Evolutionary conservation across 2,113 vertebrate species (phyloP).

Genomic region (Enhydra lutris): DNA sequence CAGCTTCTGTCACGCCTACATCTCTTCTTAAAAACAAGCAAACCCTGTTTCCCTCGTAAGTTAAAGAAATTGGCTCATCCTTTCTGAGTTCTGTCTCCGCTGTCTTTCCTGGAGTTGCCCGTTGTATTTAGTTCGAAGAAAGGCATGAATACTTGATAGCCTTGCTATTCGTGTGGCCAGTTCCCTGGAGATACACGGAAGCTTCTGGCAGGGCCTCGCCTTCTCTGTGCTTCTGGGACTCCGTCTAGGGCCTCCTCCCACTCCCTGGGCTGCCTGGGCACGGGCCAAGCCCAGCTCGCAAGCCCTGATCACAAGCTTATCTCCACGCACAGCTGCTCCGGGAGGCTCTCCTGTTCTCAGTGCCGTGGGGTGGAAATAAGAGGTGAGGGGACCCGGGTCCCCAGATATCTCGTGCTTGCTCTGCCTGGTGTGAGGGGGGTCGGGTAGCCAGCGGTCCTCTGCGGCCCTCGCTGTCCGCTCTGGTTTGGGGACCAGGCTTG

Average conservation of each 20-base stretch:
- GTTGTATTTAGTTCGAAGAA: background rate
- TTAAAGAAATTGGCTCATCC: background rate
- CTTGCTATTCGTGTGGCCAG: fast-evolving
- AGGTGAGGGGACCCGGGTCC: background rate
- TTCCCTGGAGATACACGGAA: background rate
- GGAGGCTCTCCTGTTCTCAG: background rate
- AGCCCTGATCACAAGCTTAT: background rate
- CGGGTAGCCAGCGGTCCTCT: background rate
- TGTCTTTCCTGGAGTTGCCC: background rate
- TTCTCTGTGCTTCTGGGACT: background rate
- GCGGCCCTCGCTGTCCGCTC: background rate
- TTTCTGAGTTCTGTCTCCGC: background rate
- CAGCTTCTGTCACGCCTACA: background rate
- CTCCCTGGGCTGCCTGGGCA: background rate
- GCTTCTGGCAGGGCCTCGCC: background rate
- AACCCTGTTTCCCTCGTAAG: background rate
- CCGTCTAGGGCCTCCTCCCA: background rate
- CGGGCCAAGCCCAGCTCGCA: fast-evolving
- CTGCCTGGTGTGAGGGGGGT: background rate
- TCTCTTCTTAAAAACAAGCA: background rate
- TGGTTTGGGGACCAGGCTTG: background rate
- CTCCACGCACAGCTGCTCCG: background rate
- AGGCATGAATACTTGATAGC: background rate
- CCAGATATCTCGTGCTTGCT: fast-evolving
- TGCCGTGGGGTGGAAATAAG: background rate